A percentile compares a stretch with the other conserved stretches of the same genome.
Conservation (phyloP, 1,140 invertebrate species). For the Maconellicoccus hirsutus region DNA sequence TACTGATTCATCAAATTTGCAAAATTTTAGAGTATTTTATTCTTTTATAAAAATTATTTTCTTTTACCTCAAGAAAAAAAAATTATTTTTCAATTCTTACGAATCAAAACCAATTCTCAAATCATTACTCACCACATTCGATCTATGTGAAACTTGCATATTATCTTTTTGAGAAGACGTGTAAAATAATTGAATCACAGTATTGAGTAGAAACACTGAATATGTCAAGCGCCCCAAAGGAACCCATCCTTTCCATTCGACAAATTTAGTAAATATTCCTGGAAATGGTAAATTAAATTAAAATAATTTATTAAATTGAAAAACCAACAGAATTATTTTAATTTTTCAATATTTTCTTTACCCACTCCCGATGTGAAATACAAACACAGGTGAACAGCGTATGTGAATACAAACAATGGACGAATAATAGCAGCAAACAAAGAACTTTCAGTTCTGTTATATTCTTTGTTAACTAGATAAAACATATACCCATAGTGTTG, state of each 20-base stretch:
- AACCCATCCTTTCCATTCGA: not conserved
- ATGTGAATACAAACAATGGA: conserved; percentile 43
- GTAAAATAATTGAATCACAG: conserved; percentile 6
- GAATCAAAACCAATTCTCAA: too few relatives aligned
- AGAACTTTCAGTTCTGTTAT: conserved; percentile 37
- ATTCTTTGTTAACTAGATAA: conserved; percentile 23
- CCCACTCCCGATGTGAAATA: conserved; percentile 35
- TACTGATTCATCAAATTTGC: too few relatives aligned
- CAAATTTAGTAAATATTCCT: not conserved
- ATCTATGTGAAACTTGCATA: not conserved
- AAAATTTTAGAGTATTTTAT: too few relatives aligned
- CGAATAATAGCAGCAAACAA: conserved; percentile 50
- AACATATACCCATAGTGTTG: conserved; percentile 19
- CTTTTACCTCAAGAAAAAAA: too few relatives aligned
- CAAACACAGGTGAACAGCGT: conserved; percentile 56
- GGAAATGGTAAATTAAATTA: not conserved
- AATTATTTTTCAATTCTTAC: too few relatives aligned
- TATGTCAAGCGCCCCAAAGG: conserved; percentile 28
- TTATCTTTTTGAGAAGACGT: not conserved
- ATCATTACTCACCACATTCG: not conserved
- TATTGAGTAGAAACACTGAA: conserved; percentile 28
- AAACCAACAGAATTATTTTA: not conserved
- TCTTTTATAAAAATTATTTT: too few relatives aligned
- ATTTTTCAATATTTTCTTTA: not conserved
- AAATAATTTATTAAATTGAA: not conserved